A percentile compares a stretch with the other conserved stretches of the same genome.
Conservation (phyloP, 2,888 invertebrate genomes). For the Drosophila setosimentum region DNA sequence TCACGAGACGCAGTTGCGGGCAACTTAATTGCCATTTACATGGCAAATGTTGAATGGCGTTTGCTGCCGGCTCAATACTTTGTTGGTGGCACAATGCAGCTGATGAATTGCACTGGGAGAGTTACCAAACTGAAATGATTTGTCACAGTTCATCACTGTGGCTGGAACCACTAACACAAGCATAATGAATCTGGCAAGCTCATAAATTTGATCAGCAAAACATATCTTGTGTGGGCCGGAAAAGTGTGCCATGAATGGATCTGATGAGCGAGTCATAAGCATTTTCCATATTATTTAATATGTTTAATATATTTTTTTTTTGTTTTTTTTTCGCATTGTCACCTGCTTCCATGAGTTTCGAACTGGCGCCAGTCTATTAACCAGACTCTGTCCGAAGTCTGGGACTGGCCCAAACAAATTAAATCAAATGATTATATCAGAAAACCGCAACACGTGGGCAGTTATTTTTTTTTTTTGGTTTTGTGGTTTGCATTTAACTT, state of each 20-base stretch:
- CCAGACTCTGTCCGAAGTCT: conserved; percentile 43
- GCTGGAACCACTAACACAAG: conserved; percentile 1
- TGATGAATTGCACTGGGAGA: conserved; percentile 67
- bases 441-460: conserved; percentile 61
- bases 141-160: conserved; percentile 64
- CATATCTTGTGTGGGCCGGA: conserved; percentile 59
- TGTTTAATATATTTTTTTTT: conserved; percentile 3
- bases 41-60: conserved; percentile 61
- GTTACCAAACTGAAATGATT: conserved; percentile 38
- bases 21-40: conserved; percentile 81
- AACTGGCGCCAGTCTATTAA: conserved; percentile 67
- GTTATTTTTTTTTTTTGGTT: conserved; percentile 34
- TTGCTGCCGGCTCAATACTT: conserved; percentile 59
- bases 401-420: conserved; percentile 57
- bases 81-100: conserved; percentile 75
- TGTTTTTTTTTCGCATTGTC: conserved; percentile 48
- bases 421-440: conserved; percentile 47
- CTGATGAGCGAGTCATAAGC: conserved; percentile 5
- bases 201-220: conserved; percentile 24
- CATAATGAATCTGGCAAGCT: conserved; percentile 36
- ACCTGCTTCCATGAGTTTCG: conserved; percentile 56
- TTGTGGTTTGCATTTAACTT: conserved; percentile 66
- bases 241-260: conserved; percentile 70
- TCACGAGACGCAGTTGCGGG: conserved; percentile 65
- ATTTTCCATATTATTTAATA: conserved; percentile 3